Evolutionary conservation across 2,113 vertebrate genomes (phyloP).

Genomic region (Piprites chloris): DNA sequence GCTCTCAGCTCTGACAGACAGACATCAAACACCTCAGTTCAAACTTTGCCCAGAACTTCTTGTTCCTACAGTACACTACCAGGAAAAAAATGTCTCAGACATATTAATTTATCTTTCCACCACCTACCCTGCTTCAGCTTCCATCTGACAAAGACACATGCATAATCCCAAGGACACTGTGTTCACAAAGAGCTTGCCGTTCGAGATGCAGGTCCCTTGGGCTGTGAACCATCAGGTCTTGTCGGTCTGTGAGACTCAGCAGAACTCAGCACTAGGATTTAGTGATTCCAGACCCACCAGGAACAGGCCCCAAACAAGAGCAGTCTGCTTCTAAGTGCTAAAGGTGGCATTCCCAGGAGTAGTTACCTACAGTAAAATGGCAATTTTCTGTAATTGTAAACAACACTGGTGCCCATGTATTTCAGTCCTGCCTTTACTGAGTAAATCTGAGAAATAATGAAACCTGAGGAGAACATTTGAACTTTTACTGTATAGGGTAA

Average conservation of each 20-base stretch:
- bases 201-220: background rate
- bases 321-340: background rate
- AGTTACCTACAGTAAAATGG: background rate
- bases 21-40: background rate
- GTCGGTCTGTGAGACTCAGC: background rate
- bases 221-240: background rate
- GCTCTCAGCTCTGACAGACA: background rate
- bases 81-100: background rate
- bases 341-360: background rate
- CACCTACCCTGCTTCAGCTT: background rate
- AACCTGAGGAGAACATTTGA: conserved; percentile 15
- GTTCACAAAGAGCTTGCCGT: background rate
- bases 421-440: background rate
- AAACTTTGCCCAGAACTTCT: background rate
- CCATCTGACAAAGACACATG: background rate
- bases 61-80: background rate
- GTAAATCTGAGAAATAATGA: conserved; percentile 26
- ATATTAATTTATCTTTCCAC: background rate
- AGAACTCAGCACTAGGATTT: background rate
- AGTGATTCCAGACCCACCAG: background rate
- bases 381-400: conserved; percentile 23
- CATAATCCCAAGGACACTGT: background rate
- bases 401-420: background rate
- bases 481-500: conserved; percentile 35
- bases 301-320: background rate